A percentile compares a stretch with the other conserved stretches of the same genome.
Conservation (phyloP, 2,797 vertebrate species). For the Uromys caudimaculatus region DNA sequence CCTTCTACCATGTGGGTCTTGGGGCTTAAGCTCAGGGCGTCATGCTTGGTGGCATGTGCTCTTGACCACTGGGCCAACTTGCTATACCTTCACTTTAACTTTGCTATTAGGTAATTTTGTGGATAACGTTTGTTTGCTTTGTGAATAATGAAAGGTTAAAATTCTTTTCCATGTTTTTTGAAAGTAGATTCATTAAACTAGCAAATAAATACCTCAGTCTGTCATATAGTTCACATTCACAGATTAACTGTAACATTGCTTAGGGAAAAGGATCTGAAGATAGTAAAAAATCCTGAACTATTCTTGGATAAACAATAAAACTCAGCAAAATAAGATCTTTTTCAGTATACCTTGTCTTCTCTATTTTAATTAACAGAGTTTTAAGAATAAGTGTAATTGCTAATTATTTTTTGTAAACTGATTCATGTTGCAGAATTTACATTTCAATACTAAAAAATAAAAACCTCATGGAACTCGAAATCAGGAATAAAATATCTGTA, state of each 20-base stretch:
- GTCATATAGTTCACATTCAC: neutral
- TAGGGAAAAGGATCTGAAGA: neutral
- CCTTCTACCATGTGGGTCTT: neutral
- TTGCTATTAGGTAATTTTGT: constrained; percentile 17
- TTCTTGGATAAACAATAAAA: constrained; percentile 34
- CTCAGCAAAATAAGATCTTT: neutral
- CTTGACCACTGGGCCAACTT: neutral
- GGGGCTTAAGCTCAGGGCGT: neutral
- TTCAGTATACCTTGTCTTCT: constrained; percentile 3
- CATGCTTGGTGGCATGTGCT: neutral
- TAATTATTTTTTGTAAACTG: constrained; percentile 65
- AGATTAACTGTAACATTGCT: constrained; percentile 25
- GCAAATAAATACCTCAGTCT: constrained; percentile 19
- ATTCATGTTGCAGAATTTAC: constrained; percentile 38
- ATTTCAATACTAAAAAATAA: constrained; percentile 62
- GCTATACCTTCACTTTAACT: neutral
- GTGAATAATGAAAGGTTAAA: constrained; percentile 50
- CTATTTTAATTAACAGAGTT: constrained; percentile 50
- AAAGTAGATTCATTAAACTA: constrained; percentile 56
- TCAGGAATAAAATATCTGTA: constrained; percentile 55
- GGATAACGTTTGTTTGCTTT: constrained; percentile 31
- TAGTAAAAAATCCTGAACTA: constrained; percentile 23
- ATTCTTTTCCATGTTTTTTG: neutral
- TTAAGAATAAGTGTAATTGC: constrained; percentile 51
- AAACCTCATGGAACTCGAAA: constrained; percentile 49